Evolutionary conservation across 2,888 invertebrate genomes (phyloP), one percentile per base, ranked within the genome.

Genomic region (Frankliniella intonsa): DNA sequence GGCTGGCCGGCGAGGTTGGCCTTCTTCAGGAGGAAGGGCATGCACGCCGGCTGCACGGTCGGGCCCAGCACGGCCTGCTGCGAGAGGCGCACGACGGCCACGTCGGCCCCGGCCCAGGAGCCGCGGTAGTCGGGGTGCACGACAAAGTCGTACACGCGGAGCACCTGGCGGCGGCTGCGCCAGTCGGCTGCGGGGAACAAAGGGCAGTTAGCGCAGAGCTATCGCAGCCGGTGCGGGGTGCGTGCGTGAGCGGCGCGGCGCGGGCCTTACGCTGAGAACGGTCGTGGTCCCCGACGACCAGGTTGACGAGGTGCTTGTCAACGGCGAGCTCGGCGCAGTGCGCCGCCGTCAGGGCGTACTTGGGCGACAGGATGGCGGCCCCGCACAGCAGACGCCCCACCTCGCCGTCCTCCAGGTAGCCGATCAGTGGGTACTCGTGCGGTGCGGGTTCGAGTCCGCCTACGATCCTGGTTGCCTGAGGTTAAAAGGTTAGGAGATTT

Each of bases 1-100:
- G 22, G 69, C 69, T 76, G 69, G 8, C 69, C 69, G 11, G 69
- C 69, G 22, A 76, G 69, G 25, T 76, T 76, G 69, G 69, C 2
- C 69, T 76, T 76, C 69, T 76, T 76, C 22, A 76, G 69, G 22
- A 76, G 69, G 69, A 76, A 76, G 69, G 69, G 69, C 22, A 76
- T 22, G 25, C 69, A 76, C 22, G 25, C 69, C 22, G 69, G 69
- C 69, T 76, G 69, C 25, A 76, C 69, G 69, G 69, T 25, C 25
- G 69, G 25, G 22, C 25, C 69, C 25, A 25, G 69, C 25, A 25
- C 69, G 25, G 69, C 69, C 69, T 76, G 12, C 22, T 25, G 9
- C 69, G 25, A 22, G 22, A 76, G 69, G 0, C 69, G 69, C 69
- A 76, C 69, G 22, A 76, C 69, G 25, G 69, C 69, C 22, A 76